Conservation (phyloP, 2,888 invertebrate genomes). For the Pammene aurita region DNA sequence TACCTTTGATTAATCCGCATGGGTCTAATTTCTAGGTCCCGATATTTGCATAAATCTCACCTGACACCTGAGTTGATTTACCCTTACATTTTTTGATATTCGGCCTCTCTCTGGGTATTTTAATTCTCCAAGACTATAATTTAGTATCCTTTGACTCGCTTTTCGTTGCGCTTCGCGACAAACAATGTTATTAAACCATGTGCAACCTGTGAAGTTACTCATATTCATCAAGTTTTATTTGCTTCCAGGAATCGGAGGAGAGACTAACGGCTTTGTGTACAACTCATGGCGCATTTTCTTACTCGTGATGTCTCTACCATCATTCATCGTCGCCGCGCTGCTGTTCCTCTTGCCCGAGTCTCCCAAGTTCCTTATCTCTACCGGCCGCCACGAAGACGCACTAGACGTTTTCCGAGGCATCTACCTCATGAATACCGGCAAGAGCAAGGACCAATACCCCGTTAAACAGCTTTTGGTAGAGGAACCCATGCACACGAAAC, state of each 20-base stretch:
- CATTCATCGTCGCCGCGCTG: conserved; percentile 92
- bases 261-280: conserved; percentile 88
- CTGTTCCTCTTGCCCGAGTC: conserved; percentile 94
- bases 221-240: conserved; percentile 7
- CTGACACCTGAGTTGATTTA: no score
- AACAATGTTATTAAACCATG: no score
- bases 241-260: conserved; percentile 86
- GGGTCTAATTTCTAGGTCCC: no score
- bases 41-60: background rate
- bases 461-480: conserved; percentile 88
- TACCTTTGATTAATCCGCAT: background rate
- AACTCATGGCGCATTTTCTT: conserved; percentile 97
- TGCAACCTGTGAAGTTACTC: background rate
- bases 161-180: no score
- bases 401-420: conserved; percentile 91
- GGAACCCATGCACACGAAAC: conserved; percentile 73
- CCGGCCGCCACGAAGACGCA: conserved; percentile 91
- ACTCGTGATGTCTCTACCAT: conserved; percentile 93
- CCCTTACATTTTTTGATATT: no score
- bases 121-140: no score
- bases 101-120: no score
- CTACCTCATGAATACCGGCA: conserved; percentile 91
- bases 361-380: conserved; percentile 93
- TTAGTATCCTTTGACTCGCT: no score
- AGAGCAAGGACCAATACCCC: conserved; percentile 88